These are phyloP conservation scores for Trididemnum miniatum DNA, from an alignment of 23 tunicate genomes.

Conservation along the genomic window DNA sequence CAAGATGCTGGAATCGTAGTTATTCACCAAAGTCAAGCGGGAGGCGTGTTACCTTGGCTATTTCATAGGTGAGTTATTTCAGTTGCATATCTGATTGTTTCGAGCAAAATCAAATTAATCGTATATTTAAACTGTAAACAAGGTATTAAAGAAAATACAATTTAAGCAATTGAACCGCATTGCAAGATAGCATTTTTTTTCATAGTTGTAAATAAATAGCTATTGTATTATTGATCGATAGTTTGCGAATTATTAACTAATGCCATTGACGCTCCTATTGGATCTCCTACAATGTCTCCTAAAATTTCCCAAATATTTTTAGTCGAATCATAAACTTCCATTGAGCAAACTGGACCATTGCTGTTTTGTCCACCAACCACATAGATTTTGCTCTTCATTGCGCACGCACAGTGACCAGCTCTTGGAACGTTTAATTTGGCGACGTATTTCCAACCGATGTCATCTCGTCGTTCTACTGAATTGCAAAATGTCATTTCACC, in stretches of 20 bases:
- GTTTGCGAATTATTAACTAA: too few species aligned
- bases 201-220: too few species aligned
- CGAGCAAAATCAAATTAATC: too few species aligned
- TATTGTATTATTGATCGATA: too few species aligned
- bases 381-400: constrained; percentile 8
- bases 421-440: not conserved
- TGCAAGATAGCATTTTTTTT: too few species aligned
- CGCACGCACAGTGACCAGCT: constrained; percentile 28
- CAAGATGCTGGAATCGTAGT: constrained; percentile 16
- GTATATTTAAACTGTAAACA: too few species aligned
- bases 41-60: constrained; percentile 5
- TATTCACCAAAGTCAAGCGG: constrained; percentile 1
- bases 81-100: too few species aligned
- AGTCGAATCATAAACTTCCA: constrained; percentile 22
- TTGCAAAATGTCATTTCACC: not conserved
- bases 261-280: constrained; percentile 9
- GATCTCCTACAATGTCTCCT: constrained; percentile 12
- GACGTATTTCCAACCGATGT: not conserved
- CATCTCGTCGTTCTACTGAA: constrained; percentile 3
- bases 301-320: constrained; percentile 2
- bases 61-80: not conserved
- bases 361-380: not conserved
- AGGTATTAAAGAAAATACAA: too few species aligned
- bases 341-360: constrained; percentile 12
- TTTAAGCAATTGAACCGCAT: too few species aligned